Base-by-base conservation (phyloP, 2,888 invertebrate genomes). In the Eilema depressum region DNA sequence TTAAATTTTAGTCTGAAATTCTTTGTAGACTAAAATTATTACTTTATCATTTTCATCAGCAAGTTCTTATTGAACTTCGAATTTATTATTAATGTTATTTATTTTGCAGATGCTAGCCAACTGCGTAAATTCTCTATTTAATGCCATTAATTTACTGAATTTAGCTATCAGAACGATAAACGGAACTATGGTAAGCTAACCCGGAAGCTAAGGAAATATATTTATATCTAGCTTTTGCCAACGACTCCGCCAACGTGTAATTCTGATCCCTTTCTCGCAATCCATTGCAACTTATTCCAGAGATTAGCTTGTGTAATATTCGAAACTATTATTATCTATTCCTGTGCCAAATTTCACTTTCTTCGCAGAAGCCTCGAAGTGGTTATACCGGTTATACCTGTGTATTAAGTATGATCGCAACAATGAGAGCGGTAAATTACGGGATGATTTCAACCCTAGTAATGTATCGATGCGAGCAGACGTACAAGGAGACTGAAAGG, bases 391-490 rank as follows among this genome's bases (percentile, higher is more conserved):
- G 25, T 23, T 57, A 14, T 0, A 12, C 17, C 4, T 25, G 23
- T 30, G n/a, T 71, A 2, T 25, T 67, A 0, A 23, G 47, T n/a
- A 14, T 78, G 3, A 73, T 85, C 10, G 79, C 79, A 12, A 3
- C 70, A 0, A 1, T 79, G 0, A 78, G 84, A 37, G 47, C 83
- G 11, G 8, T 82, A 14, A 76, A 79, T 25, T 85, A 80, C 66
- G 68, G 61, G 0, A 47, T 69, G 3, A 66, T 85, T 5, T 26
- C 77, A 0, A 5, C 75, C 0, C 70, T 75, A 25, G 28, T 83
- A 25, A 82, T 86, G 5, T 72, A 80, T 57, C 77, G 80, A 0
- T 85, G 86, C 37, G 85, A 88, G 63, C 69, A 75, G 25, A 79
- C 75, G 0, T 85, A 86, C 73, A 76, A 68, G 3, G 76, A 85